Evolutionary conservation across 2,113 vertebrate genomes (phyloP).

Genomic region (Microcebus murinus): DNA sequence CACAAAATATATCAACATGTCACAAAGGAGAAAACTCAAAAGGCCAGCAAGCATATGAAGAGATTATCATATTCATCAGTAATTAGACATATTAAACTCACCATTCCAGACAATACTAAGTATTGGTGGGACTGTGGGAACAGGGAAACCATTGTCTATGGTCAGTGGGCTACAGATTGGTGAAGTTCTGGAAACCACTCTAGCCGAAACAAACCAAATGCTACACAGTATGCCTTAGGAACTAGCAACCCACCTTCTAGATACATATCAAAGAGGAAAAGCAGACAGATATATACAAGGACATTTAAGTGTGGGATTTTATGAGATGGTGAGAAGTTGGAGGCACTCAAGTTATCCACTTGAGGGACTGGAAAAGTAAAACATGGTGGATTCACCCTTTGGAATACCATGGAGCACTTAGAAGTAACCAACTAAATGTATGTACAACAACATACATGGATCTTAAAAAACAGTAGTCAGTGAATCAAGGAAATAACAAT

Average conservation of each 20-base stretch:
- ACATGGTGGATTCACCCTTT: neutral
- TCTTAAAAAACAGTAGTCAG: neutral
- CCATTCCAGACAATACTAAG: neutral
- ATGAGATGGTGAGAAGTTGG: neutral
- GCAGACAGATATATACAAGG: neutral
- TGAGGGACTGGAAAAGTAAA: neutral
- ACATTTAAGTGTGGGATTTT: neutral
- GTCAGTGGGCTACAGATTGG: neutral
- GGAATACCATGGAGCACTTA: neutral
- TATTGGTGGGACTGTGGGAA: neutral
- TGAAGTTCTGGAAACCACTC: neutral
- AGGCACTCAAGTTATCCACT: neutral
- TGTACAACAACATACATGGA: neutral
- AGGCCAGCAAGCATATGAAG: neutral
- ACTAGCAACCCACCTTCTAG: neutral
- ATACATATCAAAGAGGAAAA: neutral
- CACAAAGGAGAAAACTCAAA: neutral
- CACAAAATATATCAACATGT: neutral
- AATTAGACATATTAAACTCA: neutral
- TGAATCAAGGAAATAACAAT: neutral
- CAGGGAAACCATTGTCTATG: rapidly evolving
- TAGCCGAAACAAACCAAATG: neutral
- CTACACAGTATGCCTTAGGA: neutral
- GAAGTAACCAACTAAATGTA: neutral
- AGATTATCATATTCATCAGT: neutral